Conservation (phyloP, 2,888 invertebrate species). For the Philonicus albiceps region DNA sequence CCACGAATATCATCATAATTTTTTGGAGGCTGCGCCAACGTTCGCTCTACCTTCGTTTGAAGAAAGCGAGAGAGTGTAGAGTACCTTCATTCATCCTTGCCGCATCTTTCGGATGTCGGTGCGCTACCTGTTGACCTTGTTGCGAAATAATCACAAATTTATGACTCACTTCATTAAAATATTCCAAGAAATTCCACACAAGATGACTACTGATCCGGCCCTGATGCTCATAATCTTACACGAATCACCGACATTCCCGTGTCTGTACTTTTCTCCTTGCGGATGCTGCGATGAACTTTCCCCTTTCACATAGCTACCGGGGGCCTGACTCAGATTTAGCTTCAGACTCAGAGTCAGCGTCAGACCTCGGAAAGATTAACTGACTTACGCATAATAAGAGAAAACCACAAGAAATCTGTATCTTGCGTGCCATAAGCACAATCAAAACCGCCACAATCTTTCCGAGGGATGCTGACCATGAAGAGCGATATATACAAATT, state of each 20-base stretch:
- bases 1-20: neutral
- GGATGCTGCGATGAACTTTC: conserved; percentile 19
- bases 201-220: conserved; percentile 26
- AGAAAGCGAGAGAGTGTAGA: neutral
- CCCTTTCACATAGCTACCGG: conserved; percentile 40
- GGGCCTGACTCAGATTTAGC: neutral
- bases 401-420: conserved; percentile 20
- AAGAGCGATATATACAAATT: neutral
- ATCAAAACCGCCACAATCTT: neutral
- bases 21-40: neutral
- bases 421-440: conserved; percentile 18
- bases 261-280: neutral
- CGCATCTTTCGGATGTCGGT: neutral
- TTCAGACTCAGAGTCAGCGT: neutral
- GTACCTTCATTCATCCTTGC: neutral
- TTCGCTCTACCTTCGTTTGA: neutral
- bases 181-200: conserved; percentile 26
- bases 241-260: conserved; percentile 39
- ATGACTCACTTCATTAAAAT: conserved; percentile 39
- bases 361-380: conserved; percentile 13
- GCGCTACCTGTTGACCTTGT: conserved; percentile 1
- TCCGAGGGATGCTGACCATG: neutral
- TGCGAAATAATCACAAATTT: conserved; percentile 26
- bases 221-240: conserved; percentile 7
- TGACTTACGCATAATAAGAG: neutral